Percentiles rank a stretch among this genome's conserved stretches.
Evolutionary conservation across 2,888 invertebrate genomes (phyloP).

Genomic region (Autographa gamma): DNA sequence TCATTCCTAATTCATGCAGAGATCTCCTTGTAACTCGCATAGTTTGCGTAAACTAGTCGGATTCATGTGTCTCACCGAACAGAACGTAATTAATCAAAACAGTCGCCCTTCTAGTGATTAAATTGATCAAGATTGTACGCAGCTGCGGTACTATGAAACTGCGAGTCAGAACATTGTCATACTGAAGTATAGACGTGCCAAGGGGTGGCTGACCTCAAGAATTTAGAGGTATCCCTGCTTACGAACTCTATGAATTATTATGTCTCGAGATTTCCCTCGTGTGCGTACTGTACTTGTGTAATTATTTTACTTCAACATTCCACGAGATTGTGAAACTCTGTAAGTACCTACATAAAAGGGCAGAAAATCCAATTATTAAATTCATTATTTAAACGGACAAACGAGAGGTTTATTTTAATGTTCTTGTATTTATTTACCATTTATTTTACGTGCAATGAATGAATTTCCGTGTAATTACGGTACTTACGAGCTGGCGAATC

Average conservation of each 20-base stretch:
- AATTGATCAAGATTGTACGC: slow-evolving; percentile 70
- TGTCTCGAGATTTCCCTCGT: slow-evolving; percentile 40
- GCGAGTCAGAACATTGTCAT: slow-evolving; percentile 62
- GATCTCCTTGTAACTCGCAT: not conserved
- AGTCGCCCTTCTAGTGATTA: slow-evolving; percentile 61
- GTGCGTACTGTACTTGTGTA: slow-evolving; percentile 14
- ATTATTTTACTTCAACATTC: slow-evolving; percentile 32
- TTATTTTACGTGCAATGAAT: not conserved
- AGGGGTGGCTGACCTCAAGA: slow-evolving; percentile 41
- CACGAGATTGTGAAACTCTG: slow-evolving; percentile 14
- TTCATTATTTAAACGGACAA: slow-evolving; percentile 1
- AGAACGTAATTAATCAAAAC: slow-evolving; percentile 71
- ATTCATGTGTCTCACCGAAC: slow-evolving; percentile 51
- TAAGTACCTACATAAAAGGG: not conserved
- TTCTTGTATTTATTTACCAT: not conserved
- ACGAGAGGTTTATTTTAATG: not conserved
- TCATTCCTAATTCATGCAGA: not conserved
- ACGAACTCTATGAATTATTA: slow-evolving; percentile 50
- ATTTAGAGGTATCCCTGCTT: slow-evolving; percentile 31
- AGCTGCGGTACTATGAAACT: slow-evolving; percentile 60
- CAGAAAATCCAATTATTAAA: not conserved
- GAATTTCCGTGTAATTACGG: not conserved
- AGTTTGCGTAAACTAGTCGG: slow-evolving; percentile 30
- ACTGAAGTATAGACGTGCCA: slow-evolving; percentile 59
- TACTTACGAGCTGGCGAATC: slow-evolving; percentile 20